Percentiles rank a stretch among this genome's conserved stretches.
These are phyloP conservation scores for Nymphalis c-album DNA, from an alignment of 2,888 invertebrate genomes.

Conservation along the genomic window DNA sequence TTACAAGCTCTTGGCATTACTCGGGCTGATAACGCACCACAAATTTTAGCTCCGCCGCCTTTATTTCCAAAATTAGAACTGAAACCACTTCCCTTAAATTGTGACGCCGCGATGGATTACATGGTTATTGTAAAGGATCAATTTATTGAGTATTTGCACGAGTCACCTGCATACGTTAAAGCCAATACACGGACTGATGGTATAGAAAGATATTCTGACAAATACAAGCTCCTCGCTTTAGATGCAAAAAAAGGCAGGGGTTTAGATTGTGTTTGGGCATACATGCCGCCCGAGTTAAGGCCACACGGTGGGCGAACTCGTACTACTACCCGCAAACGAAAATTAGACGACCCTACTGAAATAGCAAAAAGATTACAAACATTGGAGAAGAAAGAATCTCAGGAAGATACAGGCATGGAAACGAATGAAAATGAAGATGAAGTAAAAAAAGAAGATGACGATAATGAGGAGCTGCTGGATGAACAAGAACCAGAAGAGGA, in stretches of 20 bases:
- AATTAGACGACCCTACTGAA: conserved; percentile 63
- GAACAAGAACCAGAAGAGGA: conserved; percentile 90
- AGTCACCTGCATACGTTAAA: conserved; percentile 84
- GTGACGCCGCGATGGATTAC: conserved; percentile 84
- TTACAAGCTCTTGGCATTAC: conserved; percentile 79
- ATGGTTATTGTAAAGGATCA: conserved; percentile 87
- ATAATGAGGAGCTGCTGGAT: conserved; percentile 81
- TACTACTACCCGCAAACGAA: conserved; percentile 58
- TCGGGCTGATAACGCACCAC: conserved; percentile 78
- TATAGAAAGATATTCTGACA: conserved; percentile 82
- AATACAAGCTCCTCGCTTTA: conserved; percentile 75
- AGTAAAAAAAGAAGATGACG: conserved; percentile 79
- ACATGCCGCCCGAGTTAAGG: conserved; percentile 84
- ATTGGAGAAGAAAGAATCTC: conserved; percentile 84
- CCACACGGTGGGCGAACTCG: conserved; percentile 73
- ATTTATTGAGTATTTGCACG: conserved; percentile 86
- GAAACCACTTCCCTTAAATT: conserved; percentile 77
- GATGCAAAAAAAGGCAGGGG: conserved; percentile 71
- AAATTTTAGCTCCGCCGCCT: conserved; percentile 80
- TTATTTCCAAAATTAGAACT: conserved; percentile 82
- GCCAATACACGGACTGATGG: conserved; percentile 73
- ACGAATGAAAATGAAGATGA: conserved; percentile 68
- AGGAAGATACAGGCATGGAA: conserved; percentile 71
- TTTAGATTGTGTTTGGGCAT: conserved; percentile 81
- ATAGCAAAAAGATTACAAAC: conserved; percentile 82